Conservation (phyloP, 2,113 vertebrate genomes). For the Thymallus thymallus region DNA sequence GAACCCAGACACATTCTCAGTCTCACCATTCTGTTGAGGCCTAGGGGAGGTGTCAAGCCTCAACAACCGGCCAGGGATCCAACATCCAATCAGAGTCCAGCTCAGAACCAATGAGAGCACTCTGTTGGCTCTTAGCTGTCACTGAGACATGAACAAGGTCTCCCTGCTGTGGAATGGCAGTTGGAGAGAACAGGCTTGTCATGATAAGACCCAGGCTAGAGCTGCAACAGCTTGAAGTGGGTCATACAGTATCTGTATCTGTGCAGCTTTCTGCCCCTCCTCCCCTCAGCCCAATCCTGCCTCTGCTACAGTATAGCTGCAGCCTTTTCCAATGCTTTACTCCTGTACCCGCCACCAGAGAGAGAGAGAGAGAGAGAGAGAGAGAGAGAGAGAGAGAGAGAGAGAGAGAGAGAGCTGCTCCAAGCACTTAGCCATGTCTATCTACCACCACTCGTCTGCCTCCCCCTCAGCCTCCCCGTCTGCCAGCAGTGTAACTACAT, state of each 20-base stretch:
- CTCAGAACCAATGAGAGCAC: neutral
- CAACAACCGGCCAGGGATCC: neutral
- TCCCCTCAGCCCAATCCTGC: neutral
- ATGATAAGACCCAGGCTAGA: neutral
- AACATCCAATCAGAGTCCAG: neutral
- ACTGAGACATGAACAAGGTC: neutral
- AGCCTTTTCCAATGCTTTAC: neutral
- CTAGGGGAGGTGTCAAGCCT: neutral
- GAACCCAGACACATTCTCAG: neutral
- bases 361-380: too few relatives aligned
- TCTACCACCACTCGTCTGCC: conserved; percentile 12
- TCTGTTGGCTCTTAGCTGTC: neutral
- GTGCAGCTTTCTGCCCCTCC: neutral
- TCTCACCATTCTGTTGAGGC: neutral
- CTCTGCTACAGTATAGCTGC: neutral
- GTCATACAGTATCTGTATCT: conserved; percentile 1
- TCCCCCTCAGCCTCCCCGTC: neutral
- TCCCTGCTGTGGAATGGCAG: neutral
- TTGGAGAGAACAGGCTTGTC: neutral
- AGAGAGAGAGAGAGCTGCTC: conserved; percentile 9
- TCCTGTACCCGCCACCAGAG: conserved; percentile 24
- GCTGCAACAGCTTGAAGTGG: neutral
- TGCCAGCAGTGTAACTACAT: conserved; percentile 36
- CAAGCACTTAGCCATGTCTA: conserved; percentile 2
- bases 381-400: too few relatives aligned